Evolutionary conservation across 2,797 vertebrate species (phyloP), one percentile per base, ranked within the genome.

Genomic region (Melanogrammus aeglefinus): DNA sequence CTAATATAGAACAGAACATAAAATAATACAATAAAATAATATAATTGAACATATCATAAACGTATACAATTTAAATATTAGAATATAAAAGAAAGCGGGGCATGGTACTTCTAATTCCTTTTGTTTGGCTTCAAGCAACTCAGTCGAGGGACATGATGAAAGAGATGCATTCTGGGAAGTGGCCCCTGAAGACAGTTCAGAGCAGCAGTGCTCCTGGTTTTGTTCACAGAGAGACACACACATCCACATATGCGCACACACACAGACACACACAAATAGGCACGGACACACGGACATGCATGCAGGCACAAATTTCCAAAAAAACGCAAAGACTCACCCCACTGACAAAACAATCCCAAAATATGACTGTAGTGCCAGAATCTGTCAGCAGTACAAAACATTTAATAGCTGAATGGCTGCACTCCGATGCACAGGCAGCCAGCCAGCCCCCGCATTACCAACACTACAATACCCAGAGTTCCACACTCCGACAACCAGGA

Each of bases 131-230:
- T 44, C 41, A 12, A 44, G 41, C 41, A 2, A 44, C 41, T 44
- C 12, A 44, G 41, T 44, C 12, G 13, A 44, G 14, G 41, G 41
- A 44, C 41, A 87, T 89, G 88, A 89, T 88, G 84, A 91, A 88
- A 90, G 86, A 82, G 87, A 80, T 89, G 86, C 87, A 91, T 90
- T 85, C 88, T 83, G 78, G 87, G 83, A 80, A 83, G 79, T 79
- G 70, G 82, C 83, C 84, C 85, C 87, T 87, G 78, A 74, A 75
- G 85, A 91, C 85, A 84, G 86, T 87, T 81, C 79, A 89, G 77
- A 85, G 83, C 86, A 86, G 80, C 84, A 88, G 82, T 78, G 86
- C 88, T 88, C 77, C 83, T 72, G 79, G 90, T 86, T 86, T 86
- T 88, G 88, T 87, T 91, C 81, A 44, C 41, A 44, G 12, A 44